Base-by-base conservation (phyloP, 2,113 vertebrate species). In the Genyomyrus donnyi region DNA sequence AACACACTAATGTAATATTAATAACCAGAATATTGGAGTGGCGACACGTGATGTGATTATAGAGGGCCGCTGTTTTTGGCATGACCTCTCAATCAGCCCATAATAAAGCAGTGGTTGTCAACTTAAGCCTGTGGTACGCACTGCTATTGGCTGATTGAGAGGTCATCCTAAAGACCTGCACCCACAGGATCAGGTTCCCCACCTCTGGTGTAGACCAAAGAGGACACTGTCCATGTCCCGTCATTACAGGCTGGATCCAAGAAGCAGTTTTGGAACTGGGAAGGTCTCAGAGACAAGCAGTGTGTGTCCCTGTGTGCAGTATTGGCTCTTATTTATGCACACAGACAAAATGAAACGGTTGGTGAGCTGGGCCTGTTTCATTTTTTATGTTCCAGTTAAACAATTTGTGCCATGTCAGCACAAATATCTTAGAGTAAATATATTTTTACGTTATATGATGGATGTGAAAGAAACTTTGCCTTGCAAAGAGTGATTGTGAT, bases 241-340 rank as follows among this genome's bases (percentile, higher is more conserved):
- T 45, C 46, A 52, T 91, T 88, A 11, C 93, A 96, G 96, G 93
- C n/a, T 92, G 35, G n/a, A 91, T 92, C 88, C 95, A 95, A 85
- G 95, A 96, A 62, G 95, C 96, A 85, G 93, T 96, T 88, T 91
- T 91, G n/a, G 92, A 93, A 10, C 92, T 95, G 56, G 94, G 95
- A 66, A 91, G 70, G 70, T 58, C 89, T 95, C 90, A 94, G 90
- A 42, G 93, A 89, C 49, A 92, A 94, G 87, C 91, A 92, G 0
- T 92, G 94, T 0, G 88, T 94, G n/a, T 91, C 92, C 17, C 88
- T 95, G 84, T 96, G 95, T 50, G 94, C 93, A 66, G 17, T 91
- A 88, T 92, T 96, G 88, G 94, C 95, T 39, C 95, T 96, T 35
- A 92, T 96, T 48, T 95, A 93, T 48, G 95, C 95, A 35, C 95